Evolutionary conservation across 2,888 invertebrate species (phyloP), one percentile per base, ranked within the genome.

Genomic region (Esperia sulphurella): DNA sequence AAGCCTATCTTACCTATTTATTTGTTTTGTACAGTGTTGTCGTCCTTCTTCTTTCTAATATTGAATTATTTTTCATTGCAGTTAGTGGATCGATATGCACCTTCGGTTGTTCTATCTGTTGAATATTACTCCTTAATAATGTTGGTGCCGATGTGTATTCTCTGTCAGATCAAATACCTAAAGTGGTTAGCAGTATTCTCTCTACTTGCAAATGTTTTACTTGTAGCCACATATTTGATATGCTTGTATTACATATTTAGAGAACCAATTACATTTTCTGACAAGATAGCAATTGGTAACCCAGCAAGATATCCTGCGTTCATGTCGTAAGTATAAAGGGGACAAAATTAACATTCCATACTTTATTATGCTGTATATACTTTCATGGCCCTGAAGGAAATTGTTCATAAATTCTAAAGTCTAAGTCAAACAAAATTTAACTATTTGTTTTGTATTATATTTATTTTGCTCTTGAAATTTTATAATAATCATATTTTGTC

Each of bases 151-250:
- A 54, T 90, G 7, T 76, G 82, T 44, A 39, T 87, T 9, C 55
- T 90, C 45, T 83, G 82, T 31, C 90, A 90, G 64, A 92, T 96
- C 48, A 91, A 94, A 54, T 92, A 95, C 65, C 89, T 98, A 0
- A 95, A 94, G 72, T 94, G 93, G 70, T 81, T 98, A 48, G 96
- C 98, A 0, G 94, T 97, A n/a, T 95, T 97, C 71, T 98, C 98
- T 0, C 87, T 95, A 48, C 71, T 96, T 45, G 98, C 98, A n/a
- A 98, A 98, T 68, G 55, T 95, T 9, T 92, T 96, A 45, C 94
- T 97, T 64, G 84, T 95, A 0, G 78, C 92, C 3, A 95, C 96
- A 0, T 94, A 98, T 57, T 83, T 91, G n/a, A 93, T 98, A 55
- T 96, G 96, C n/a, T 90, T 97, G 41, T 95, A 95, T 75, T 97